Percentiles rank a stretch among this genome's conserved stretches.
These are phyloP conservation scores for Scaptodrosophila latifasciaeformis DNA, from an alignment of 2,888 invertebrate genomes.

Conservation along the genomic window DNA sequence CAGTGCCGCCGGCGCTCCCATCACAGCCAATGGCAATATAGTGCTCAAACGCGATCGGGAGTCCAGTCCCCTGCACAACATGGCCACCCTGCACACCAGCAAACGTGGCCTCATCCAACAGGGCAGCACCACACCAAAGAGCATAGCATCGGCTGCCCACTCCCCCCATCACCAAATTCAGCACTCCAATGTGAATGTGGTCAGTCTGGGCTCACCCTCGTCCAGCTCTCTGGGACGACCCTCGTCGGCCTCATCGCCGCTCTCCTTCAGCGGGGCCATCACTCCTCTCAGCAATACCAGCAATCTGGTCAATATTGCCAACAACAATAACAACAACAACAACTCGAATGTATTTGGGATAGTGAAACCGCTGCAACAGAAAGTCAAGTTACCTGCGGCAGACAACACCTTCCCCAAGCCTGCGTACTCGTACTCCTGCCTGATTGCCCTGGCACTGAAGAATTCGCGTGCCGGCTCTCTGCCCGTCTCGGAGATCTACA, in stretches of 20 bases:
- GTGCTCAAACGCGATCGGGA: slow-evolving; percentile 70
- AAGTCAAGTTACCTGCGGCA: slow-evolving; percentile 54
- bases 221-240: slow-evolving; percentile 35
- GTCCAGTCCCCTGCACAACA: slow-evolving; percentile 68
- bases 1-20: slow-evolving; percentile 49
- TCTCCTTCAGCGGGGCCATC: slow-evolving; percentile 33
- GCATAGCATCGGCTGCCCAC: slow-evolving; percentile 69
- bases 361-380: slow-evolving; percentile 66
- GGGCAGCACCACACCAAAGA: slow-evolving; percentile 64
- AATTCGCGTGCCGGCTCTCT: slow-evolving; percentile 95
- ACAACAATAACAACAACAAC: slow-evolving; percentile 16
- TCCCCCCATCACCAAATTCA: slow-evolving; percentile 60
- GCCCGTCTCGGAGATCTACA: slow-evolving; percentile 98
- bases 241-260: slow-evolving; percentile 31
- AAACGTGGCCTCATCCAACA: slow-evolving; percentile 63
- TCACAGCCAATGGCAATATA: slow-evolving; percentile 62
- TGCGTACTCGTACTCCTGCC: slow-evolving; percentile 97
- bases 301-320: slow-evolving; percentile 36
- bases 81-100: slow-evolving; percentile 49
- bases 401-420: slow-evolving; percentile 89
- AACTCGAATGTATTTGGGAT: slow-evolving; percentile 14
- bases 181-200: slow-evolving; percentile 22
- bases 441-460: slow-evolving; percentile 98
- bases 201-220: slow-evolving; percentile 51
- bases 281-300: slow-evolving; percentile 27